Percentiles rank a stretch among this genome's conserved stretches.
Conservation (phyloP, 2,797 vertebrate genomes). For the Tangara arthus region DNA sequence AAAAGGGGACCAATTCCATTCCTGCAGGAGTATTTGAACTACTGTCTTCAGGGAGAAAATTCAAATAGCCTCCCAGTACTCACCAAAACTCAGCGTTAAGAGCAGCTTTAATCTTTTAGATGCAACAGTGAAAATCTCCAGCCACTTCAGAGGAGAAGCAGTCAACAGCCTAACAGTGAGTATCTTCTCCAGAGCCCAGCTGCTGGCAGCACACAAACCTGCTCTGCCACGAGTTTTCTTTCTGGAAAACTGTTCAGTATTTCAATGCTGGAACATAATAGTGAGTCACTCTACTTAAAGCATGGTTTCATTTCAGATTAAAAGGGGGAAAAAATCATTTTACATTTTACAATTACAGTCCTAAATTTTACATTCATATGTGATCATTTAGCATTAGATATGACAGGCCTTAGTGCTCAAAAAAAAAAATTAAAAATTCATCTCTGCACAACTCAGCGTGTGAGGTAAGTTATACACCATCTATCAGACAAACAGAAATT, state of each 20-base stretch:
- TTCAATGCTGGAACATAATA: not conserved
- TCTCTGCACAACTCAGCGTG: not conserved
- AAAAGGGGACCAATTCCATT: not conserved
- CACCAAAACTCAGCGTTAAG: not conserved
- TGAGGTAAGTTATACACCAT: not conserved
- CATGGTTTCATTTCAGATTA: not conserved
- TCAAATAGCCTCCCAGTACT: conserved; percentile 10
- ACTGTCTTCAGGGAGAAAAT: not conserved
- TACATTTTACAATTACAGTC: not conserved
- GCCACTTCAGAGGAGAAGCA: not conserved
- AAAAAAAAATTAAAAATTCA: not conserved
- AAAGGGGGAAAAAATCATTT: not conserved
- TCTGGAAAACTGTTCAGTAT: not conserved
- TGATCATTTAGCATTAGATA: not conserved
- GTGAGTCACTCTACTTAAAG: not conserved
- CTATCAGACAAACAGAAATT: not conserved
- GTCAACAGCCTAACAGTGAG: not conserved
- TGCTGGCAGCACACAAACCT: not conserved
- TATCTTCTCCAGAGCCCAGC: not conserved
- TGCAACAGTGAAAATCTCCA: not conserved
- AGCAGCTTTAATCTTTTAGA: not conserved
- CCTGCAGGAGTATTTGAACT: not conserved
- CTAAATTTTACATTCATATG: rapidly evolving
- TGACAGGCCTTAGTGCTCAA: not conserved
- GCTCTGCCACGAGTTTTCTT: not conserved